Conservation (phyloP, 2,797 vertebrate genomes). For the Danio tinwini region DNA sequence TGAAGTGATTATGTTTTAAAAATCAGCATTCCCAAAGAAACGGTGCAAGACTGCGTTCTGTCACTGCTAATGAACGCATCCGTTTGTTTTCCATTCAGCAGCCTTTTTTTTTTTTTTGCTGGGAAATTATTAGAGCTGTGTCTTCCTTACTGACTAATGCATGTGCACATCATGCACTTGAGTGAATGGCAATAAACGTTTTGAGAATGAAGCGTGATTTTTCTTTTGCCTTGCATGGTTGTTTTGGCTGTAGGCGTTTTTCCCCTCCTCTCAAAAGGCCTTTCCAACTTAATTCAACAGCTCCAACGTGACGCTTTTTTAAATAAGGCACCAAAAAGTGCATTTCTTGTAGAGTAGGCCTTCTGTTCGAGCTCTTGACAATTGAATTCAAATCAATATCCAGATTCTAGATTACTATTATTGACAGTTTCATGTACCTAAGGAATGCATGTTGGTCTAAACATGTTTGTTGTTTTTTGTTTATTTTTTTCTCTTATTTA, state of each 20-base stretch:
- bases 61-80: conserved; percentile 10
- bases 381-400: conserved; percentile 12
- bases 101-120: neutral
- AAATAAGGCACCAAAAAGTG: neutral
- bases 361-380: neutral
- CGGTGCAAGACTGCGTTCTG: neutral
- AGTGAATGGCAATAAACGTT: conserved; percentile 9
- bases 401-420: neutral
- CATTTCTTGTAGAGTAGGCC: neutral
- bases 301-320: conserved; percentile 24
- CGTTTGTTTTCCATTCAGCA: neutral
- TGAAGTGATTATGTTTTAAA: conserved; percentile 38
- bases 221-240: neutral
- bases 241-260: conserved; percentile 43
- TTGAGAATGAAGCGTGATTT: neutral
- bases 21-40: conserved; percentile 36
- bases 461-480: no score
- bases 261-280: neutral
- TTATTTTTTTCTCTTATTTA: no score
- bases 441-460: no score
- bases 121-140: conserved; percentile 27
- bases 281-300: conserved; percentile 30
- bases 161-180: neutral
- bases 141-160: conserved; percentile 15
- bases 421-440: no score